phyloP scores from a whole-genome alignment of 1,140 invertebrate species.

The Drosophila leontia region DNA sequence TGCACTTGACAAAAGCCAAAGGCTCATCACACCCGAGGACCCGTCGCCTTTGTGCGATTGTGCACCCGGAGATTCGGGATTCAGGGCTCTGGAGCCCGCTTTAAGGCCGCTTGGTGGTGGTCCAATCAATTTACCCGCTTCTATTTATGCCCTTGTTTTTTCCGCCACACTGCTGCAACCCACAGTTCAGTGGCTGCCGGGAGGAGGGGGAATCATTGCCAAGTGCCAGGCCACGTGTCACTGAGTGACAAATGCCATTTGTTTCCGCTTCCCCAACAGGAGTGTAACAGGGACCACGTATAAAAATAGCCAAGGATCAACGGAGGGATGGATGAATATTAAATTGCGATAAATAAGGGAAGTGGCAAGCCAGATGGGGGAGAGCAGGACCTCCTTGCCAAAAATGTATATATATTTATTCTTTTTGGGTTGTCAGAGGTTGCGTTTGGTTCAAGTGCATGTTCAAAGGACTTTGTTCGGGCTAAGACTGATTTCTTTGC shows the following conservation, averaged over 20 bases:
- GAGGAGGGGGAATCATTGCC: slow-evolving; percentile 1
- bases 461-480: neutral
- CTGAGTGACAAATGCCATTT: slow-evolving; percentile 45
- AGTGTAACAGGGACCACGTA: slow-evolving; percentile 33
- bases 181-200: neutral
- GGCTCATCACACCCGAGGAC: neutral
- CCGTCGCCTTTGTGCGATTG: neutral
- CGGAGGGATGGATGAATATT: slow-evolving; percentile 74
- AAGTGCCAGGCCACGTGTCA: slow-evolving; percentile 25
- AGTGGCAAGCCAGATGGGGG: slow-evolving; percentile 7
- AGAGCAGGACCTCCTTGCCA: neutral
- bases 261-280: slow-evolving; percentile 3
- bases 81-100: neutral
- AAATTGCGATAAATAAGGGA: slow-evolving; percentile 68
- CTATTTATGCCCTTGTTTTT: neutral
- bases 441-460: neutral
- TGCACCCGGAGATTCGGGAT: neutral
- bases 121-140: slow-evolving; percentile 8
- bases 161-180: slow-evolving; percentile 1
- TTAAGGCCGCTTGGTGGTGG: neutral
- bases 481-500: too few relatives aligned
- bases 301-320: slow-evolving; percentile 67
- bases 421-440: neutral
- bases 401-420: slow-evolving; percentile 16
- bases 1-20: slow-evolving; percentile 13